Evolutionary conservation across 2,888 invertebrate genomes (phyloP), one percentile per base, ranked within the genome.

Genomic region (Dryococelus australis): DNA sequence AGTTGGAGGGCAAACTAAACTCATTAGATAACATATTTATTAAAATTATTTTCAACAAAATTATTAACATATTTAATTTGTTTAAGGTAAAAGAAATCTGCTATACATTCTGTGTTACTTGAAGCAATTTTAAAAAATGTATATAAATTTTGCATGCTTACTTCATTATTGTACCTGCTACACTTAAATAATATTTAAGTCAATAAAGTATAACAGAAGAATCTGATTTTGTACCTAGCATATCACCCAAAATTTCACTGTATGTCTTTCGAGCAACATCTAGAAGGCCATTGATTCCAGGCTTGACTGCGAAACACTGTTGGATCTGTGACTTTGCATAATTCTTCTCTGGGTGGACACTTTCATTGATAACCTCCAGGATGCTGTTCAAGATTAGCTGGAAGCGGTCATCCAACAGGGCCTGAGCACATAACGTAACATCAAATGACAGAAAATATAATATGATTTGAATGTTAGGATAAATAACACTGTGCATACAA

Each of bases 251-350:
- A 24, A 97, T 93, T 91, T 98, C 97, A n/a, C 96, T 96, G 92
- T 98, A 98, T 0, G 96, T 96, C 91, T 96, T 95, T 90, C 98
- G 93, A 9, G 97, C 96, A 51, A 98, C 94, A 92, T 98, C 98
- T 89, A 99, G 92, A 87, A 97, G 93, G 0, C 96, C 96, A 90
- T 96, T 96, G n/a, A 96, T 93, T 53, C 95, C 95, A 0, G 95
- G 93, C 92, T 96, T 97, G 4, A 98, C 95, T 27, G 97, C 96
- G 92, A 96, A 96, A 91, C 96, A 96, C 88, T 96, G 93, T 91
- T 96, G 95, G 89, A 94, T 93, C 87, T 93, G 93, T 91, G 94
- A 93, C 81, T 94, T 93, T 0, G 94, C 92, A 35, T 92, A 92
- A 12, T 94, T 94, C 90, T 93, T 93, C 47, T 93, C 92, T 47